phyloP scores from a whole-genome alignment of 2,888 invertebrate species.

The Sepiola atlantica region DNA sequence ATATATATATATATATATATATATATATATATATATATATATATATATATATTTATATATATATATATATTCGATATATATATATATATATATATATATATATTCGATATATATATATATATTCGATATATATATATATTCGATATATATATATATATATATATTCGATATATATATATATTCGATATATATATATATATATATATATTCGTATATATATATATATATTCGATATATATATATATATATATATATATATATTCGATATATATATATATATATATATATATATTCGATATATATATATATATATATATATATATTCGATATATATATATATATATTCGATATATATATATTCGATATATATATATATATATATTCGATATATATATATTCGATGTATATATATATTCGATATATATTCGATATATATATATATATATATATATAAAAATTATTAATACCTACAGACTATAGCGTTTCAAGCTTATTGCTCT shows the following conservation, averaged over 20 bases:
- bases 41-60: slow-evolving; percentile 39
- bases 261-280: background rate
- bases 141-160: background rate
- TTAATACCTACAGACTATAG: too few species aligned
- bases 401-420: background rate
- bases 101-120: slow-evolving; percentile 23
- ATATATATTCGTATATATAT: slow-evolving; percentile 33
- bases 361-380: slow-evolving; percentile 23
- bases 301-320: slow-evolving; percentile 32
- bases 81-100: background rate
- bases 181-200: background rate
- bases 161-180: background rate
- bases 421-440: background rate
- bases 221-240: background rate
- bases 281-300: background rate
- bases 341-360: background rate
- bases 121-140: too few species aligned
- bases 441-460: slow-evolving; percentile 5
- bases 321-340: slow-evolving; percentile 12
- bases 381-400: background rate
- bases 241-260: slow-evolving; percentile 18
- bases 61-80: background rate
- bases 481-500: too few species aligned
- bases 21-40: slow-evolving; percentile 36
- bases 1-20: slow-evolving; percentile 40